Conservation (phyloP, 2,113 vertebrate species). For the Muntiacus reevesi region DNA sequence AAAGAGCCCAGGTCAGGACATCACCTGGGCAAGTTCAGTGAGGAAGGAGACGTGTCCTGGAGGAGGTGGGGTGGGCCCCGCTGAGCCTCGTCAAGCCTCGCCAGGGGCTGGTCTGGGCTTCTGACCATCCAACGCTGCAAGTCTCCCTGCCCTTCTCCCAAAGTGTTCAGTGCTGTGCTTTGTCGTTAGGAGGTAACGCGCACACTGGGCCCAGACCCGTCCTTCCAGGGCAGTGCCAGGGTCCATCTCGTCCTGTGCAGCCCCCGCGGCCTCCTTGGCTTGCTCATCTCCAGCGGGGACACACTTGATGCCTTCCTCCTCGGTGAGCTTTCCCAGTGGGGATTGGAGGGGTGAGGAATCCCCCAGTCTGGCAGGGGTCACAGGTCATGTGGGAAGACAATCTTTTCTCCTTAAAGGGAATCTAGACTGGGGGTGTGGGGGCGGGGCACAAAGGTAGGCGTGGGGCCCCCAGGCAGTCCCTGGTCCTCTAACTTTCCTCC, state of each 20-base stretch:
- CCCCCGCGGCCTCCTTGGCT: constrained; percentile 87
- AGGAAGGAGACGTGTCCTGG: neutral
- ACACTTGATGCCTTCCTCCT: constrained; percentile 83
- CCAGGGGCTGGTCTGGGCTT: neutral
- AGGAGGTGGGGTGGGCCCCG: rapidly evolving
- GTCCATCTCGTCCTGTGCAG: constrained; percentile 88
- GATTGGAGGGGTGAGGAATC: neutral
- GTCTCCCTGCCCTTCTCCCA: neutral
- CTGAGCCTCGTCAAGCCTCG: neutral
- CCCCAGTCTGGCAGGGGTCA: neutral
- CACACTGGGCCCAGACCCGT: constrained; percentile 88
- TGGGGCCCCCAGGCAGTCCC: neutral
- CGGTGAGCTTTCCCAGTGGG: constrained; percentile 75
- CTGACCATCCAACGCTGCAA: neutral
- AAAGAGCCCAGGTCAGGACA: neutral
- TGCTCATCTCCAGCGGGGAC: constrained; percentile 81
- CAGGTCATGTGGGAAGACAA: neutral
- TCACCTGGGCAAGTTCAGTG: neutral
- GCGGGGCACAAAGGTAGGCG: neutral
- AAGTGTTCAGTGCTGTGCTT: neutral
- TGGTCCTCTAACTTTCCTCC: neutral
- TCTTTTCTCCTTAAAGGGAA: neutral
- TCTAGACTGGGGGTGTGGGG: neutral
- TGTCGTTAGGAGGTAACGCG: constrained; percentile 81
- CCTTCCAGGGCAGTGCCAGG: constrained; percentile 77